Evolutionary conservation across 2,113 vertebrate species (phyloP), one percentile per base, ranked within the genome.

Genomic region (Myotis lucifugus): DNA sequence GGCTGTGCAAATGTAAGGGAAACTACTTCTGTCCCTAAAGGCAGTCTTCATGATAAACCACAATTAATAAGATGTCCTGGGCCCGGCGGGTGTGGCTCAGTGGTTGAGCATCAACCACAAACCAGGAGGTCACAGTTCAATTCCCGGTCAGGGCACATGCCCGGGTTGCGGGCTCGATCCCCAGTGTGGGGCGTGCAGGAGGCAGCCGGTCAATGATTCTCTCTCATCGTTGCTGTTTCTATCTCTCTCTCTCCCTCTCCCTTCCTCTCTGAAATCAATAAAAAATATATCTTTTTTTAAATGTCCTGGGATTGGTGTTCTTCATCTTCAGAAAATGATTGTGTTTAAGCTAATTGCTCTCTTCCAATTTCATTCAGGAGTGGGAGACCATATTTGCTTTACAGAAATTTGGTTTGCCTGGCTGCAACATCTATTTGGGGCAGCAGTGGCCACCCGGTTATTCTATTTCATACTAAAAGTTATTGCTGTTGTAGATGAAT

Each of bases 281-380:
- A 27, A 61, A 61, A 61, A 42, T 46, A 46, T 46, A 27, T 61
- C 25, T 61, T 23, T 59, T 56, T 61, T 61, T 82, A 32, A 72
- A 73, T 74, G 34, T 48, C 56, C 77, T 52, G 8, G 74, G 86
- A 18, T 46, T 73, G 50, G 8, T 8, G 19, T 23, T 79, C 56
- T 81, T 84, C 81, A 37, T 88, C 52, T 77, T 92, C 72, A 90
- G 77, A 9, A 85, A 90, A 82, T 85, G 37, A 79, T 90, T 95
- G 88, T 48, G 21, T 73, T 89, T 70, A 61, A 59, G 73, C 34
- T 54, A 89, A 6, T 34, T 84, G 61, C 87, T 94, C 86, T 52
- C 94, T 85, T 70, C 77, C 37, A 34, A 29, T 66, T 59, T 67
- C 18, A 82, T 76, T 86, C 74, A 13, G 59, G 92, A 52, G 27